Conservation (phyloP, 2,797 vertebrate species). For the Triplophysa bombifrons region DNA sequence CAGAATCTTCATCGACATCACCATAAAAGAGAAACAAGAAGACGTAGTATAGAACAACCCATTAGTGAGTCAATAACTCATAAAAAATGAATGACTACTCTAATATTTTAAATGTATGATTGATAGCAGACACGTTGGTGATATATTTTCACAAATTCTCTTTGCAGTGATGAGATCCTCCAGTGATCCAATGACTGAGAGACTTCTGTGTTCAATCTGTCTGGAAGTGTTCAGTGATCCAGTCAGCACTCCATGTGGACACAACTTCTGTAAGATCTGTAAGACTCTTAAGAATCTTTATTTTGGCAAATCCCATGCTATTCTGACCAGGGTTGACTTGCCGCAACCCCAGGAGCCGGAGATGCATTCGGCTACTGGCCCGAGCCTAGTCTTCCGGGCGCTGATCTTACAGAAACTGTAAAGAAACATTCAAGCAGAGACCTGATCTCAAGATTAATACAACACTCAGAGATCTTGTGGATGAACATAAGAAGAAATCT, state of each 20-base stretch:
- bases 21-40: background rate
- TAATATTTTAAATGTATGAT: no score
- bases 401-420: no score
- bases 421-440: background rate
- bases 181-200: background rate
- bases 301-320: no score
- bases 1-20: background rate
- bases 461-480: background rate
- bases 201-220: constrained; percentile 17
- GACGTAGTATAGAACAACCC: background rate
- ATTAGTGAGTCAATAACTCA: background rate
- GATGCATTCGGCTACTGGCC: no score
- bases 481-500: background rate
- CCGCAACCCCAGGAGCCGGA: no score
- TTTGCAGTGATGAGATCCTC: background rate
- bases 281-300: no score
- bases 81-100: background rate
- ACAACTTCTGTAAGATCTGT: constrained; percentile 28
- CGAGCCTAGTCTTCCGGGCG: no score
- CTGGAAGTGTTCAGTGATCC: constrained; percentile 27
- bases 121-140: background rate
- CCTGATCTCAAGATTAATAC: constrained; percentile 6
- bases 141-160: background rate
- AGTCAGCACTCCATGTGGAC: constrained; percentile 17
- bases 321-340: no score